phyloP scores from a whole-genome alignment of 2,888 invertebrate genomes.

The Suillia variegata region DNA sequence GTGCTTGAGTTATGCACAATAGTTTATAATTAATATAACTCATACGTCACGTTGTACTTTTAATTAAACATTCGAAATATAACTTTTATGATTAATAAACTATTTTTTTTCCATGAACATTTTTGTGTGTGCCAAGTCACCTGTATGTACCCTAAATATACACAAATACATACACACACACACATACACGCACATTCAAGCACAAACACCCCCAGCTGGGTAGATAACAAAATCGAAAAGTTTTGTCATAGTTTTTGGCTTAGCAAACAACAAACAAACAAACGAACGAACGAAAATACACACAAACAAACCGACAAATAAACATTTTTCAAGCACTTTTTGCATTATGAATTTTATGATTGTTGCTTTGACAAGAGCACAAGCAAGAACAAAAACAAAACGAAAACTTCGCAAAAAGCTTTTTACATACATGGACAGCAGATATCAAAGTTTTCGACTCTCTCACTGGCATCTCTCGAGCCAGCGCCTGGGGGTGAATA shows the following conservation, averaged over 20 bases:
- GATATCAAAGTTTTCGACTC: conserved; percentile 11
- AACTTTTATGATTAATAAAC: too few relatives aligned
- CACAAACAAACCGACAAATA: too few relatives aligned
- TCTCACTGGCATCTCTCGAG: too few relatives aligned
- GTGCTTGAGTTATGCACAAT: too few relatives aligned
- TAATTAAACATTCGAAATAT: too few relatives aligned
- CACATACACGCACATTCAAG: conserved; percentile 28
- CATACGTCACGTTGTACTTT: too few relatives aligned
- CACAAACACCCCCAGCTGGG: not conserved
- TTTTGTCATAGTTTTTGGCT: conserved; percentile 10
- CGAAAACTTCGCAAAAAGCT: too few relatives aligned
- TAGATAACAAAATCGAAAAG: conserved; percentile 20
- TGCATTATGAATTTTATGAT: conserved; percentile 21
- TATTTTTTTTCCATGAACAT: not conserved
- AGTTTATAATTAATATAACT: too few relatives aligned
- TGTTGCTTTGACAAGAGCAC: conserved; percentile 25
- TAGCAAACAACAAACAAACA: too few relatives aligned
- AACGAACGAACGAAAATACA: too few relatives aligned
- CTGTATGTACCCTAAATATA: conserved; percentile 24
- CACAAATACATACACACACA: conserved; percentile 17
- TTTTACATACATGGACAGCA: conserved; percentile 6
- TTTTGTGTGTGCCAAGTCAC: conserved; percentile 7
- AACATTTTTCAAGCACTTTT: not conserved
- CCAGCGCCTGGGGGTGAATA: too few relatives aligned
- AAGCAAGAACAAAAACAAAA: too few relatives aligned